Evolutionary conservation across 2,113 vertebrate genomes (phyloP).

Genomic region (Dendropsophus ebraccatus): DNA sequence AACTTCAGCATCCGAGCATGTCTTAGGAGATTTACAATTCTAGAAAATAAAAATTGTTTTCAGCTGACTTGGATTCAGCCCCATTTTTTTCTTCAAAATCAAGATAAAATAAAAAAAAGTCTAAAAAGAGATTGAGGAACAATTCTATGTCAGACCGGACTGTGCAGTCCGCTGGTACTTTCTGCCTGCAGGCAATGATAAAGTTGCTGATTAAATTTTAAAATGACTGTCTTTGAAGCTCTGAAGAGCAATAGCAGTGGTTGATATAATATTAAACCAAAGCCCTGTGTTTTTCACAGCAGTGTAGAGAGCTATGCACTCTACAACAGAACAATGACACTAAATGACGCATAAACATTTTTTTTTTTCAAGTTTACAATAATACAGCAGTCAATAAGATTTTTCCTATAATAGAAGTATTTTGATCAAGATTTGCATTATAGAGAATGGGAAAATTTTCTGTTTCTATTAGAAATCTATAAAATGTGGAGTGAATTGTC

Average conservation of each 20-base stretch:
- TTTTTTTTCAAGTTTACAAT: not conserved
- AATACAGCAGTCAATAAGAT: not conserved
- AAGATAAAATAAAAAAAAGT: slow-evolving; percentile 36
- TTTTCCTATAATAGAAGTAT: not conserved
- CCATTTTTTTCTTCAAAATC: not conserved
- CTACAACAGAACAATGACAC: slow-evolving; percentile 15
- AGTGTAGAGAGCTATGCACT: slow-evolving; percentile 47
- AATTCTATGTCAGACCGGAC: slow-evolving; percentile 5
- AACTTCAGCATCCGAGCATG: slow-evolving; percentile 10
- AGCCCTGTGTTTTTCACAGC: slow-evolving; percentile 62
- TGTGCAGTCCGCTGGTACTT: slow-evolving; percentile 40
- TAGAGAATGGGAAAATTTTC: not conserved
- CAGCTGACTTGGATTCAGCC: slow-evolving; percentile 19
- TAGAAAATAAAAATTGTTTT: slow-evolving; percentile 48
- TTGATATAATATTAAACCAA: slow-evolving; percentile 64
- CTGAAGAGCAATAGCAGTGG: slow-evolving; percentile 61
- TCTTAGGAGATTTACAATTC: slow-evolving; percentile 30
- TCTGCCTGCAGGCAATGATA: slow-evolving; percentile 61
- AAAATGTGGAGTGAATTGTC: not conserved
- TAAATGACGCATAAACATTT: not conserved
- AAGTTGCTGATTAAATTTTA: slow-evolving; percentile 65
- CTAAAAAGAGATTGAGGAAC: not conserved
- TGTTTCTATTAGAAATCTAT: not conserved
- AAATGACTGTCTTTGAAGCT: slow-evolving; percentile 65
- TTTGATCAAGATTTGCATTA: not conserved